Conservation (phyloP, 64 coral and sea anemone species). For the Montipora sp. region DNA sequence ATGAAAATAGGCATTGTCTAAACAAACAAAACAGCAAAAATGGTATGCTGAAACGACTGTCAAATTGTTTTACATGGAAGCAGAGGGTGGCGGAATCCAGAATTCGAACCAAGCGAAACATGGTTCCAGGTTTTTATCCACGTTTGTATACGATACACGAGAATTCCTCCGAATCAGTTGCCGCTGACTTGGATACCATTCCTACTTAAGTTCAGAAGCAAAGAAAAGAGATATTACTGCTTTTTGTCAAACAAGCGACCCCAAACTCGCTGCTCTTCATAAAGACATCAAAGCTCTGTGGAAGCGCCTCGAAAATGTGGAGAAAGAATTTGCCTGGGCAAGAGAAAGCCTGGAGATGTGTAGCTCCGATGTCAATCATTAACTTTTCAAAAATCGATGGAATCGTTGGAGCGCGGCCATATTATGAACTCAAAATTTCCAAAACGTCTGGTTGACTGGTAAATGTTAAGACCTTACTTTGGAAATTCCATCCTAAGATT, state of each 20-base stretch:
- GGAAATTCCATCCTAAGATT: too few species aligned
- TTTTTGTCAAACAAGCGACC: neutral
- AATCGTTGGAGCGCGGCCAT: too few species aligned
- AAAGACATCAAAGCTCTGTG: conserved; percentile 43
- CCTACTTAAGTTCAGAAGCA: neutral
- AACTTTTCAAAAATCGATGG: neutral
- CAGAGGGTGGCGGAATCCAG: neutral
- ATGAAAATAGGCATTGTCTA: neutral
- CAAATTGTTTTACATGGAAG: conserved; percentile 15
- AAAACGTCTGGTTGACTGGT: too few species aligned
- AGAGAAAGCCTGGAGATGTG: neutral
- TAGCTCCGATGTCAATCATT: neutral
- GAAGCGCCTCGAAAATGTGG: conserved; percentile 40
- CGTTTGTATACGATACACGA: conserved; percentile 19
- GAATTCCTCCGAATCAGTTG: neutral
- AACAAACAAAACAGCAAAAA: neutral
- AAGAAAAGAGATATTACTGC: neutral
- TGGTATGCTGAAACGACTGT: conserved; percentile 5
- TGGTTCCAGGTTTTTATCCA: conserved; percentile 26
- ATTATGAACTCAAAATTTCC: too few species aligned
- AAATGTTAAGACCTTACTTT: too few species aligned
- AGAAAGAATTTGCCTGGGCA: conserved; percentile 29
- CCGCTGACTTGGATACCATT: neutral
- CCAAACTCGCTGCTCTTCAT: conserved; percentile 10
- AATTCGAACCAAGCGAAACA: neutral